Evolutionary conservation across 1,140 invertebrate genomes (phyloP).

Genomic region (Lethocerus indicus): DNA sequence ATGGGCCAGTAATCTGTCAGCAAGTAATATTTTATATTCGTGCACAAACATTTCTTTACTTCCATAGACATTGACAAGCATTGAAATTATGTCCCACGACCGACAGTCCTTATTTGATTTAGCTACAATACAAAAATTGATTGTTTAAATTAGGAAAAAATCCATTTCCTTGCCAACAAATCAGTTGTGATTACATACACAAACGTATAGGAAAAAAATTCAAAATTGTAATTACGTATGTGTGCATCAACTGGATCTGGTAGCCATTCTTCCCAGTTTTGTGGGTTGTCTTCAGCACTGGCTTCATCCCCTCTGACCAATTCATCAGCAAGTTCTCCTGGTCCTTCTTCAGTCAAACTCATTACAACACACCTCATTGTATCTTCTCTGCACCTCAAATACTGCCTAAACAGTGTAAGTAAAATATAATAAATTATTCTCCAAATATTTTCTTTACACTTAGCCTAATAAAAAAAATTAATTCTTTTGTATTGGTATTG

Average conservation of each 20-base stretch:
- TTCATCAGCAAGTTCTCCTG: conserved; percentile 82
- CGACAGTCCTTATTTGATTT: conserved; percentile 36
- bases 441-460: too few relatives aligned
- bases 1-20: conserved; percentile 78
- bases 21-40: conserved; percentile 88
- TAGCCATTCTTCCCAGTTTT: conserved; percentile 77
- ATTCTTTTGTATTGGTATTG: too few relatives aligned
- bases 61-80: conserved; percentile 96
- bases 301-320: conserved; percentile 51
- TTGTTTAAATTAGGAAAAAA: background rate
- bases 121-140: conserved; percentile 27
- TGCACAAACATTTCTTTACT: conserved; percentile 97
- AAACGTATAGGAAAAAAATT: conserved; percentile 20
- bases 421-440: background rate
- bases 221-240: too few relatives aligned
- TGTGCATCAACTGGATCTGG: conserved; percentile 89
- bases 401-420: conserved; percentile 27
- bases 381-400: conserved; percentile 72
- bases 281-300: conserved; percentile 29
- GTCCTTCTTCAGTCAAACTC: conserved; percentile 81
- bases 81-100: conserved; percentile 91
- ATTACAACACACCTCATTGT: conserved; percentile 90
- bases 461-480: too few relatives aligned
- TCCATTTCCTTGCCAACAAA: background rate
- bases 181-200: conserved; percentile 11